phyloP scores from a whole-genome alignment of 2,113 vertebrate genomes.

The Microtus ochrogaster region DNA sequence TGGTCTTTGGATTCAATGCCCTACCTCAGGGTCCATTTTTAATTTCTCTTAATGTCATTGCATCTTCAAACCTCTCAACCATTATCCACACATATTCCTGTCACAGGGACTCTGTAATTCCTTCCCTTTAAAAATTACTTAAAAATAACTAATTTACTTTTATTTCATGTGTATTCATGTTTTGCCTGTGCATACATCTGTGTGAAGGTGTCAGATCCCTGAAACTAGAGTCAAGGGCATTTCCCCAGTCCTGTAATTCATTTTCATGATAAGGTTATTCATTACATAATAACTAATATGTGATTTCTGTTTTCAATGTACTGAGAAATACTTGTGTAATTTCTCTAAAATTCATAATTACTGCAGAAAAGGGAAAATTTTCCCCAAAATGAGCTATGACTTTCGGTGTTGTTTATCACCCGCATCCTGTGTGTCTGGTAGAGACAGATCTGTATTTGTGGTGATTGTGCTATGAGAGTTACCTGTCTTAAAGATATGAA shows the following conservation, averaged over 20 bases:
- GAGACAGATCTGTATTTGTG: too few relatives aligned
- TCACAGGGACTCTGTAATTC: not conserved
- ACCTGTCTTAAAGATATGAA: not conserved
- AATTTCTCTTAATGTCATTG: not conserved
- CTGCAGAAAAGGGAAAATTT: not conserved
- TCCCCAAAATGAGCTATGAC: not conserved
- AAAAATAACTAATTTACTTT: too few relatives aligned
- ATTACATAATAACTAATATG: not conserved
- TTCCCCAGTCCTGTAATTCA: not conserved
- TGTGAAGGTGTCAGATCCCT: too few relatives aligned
- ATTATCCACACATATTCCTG: not conserved
- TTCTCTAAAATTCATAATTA: not conserved
- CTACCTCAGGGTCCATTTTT: too few relatives aligned
- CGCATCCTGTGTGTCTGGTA: too few relatives aligned
- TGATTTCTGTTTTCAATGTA: not conserved
- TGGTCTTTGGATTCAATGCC: not conserved
- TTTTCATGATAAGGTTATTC: not conserved
- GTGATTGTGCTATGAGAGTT: too few relatives aligned
- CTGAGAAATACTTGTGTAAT: not conserved
- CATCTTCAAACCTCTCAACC: not conserved
- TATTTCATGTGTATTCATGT: too few relatives aligned
- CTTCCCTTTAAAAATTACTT: too few relatives aligned
- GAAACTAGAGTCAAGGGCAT: too few relatives aligned
- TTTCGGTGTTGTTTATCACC: too few relatives aligned
- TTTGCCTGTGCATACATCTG: too few relatives aligned